Conservation (phyloP, 2,113 vertebrate species). For the Arenaria interpres region DNA sequence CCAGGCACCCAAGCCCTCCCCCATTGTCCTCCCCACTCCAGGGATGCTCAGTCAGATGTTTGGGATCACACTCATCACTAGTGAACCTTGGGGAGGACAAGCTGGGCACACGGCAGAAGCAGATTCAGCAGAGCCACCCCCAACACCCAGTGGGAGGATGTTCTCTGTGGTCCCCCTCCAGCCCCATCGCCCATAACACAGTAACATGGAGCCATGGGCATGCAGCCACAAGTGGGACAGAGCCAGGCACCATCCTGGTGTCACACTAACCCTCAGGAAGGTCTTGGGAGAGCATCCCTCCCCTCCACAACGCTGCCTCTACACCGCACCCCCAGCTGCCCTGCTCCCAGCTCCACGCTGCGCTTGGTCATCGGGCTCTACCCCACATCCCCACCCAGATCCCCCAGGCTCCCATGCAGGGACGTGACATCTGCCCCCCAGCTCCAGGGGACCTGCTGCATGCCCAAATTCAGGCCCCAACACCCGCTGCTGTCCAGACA, state of each 20-base stretch:
- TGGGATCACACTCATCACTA: neutral
- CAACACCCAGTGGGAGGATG: rapidly evolving
- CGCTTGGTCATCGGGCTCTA: rapidly evolving
- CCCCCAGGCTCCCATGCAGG: rapidly evolving
- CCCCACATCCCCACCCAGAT: neutral
- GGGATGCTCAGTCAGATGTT: neutral
- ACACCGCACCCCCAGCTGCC: rapidly evolving
- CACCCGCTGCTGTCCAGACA: neutral
- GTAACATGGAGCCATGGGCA: neutral
- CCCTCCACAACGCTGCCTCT: neutral
- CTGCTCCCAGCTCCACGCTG: neutral
- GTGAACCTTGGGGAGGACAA: neutral
- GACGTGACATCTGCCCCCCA: neutral
- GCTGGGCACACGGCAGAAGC: neutral
- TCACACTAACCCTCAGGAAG: neutral
- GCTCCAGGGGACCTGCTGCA: neutral
- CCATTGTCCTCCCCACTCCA: neutral
- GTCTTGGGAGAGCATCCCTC: neutral
- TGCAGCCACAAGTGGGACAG: neutral
- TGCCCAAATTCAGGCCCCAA: neutral
- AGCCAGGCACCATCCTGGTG: neutral
- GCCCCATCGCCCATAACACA: neutral
- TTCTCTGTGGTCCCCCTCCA: neutral
- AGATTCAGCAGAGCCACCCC: neutral
- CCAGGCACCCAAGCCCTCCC: neutral